Conservation (phyloP, 92 coral and sea anemone genomes). For the Blastomussa wellsi region DNA sequence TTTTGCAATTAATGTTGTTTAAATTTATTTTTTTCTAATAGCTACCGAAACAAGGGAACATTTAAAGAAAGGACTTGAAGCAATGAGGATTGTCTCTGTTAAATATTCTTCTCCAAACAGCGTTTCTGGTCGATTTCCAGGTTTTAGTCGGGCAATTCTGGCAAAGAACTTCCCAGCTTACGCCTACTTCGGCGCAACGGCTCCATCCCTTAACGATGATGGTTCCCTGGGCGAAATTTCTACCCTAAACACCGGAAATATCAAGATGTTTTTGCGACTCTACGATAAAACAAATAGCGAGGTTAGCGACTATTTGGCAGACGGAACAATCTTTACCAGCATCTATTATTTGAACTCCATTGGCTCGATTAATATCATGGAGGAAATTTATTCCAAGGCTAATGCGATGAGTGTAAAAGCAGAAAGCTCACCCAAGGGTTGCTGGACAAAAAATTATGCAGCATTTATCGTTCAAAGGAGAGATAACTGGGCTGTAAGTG, state of each 20-base stretch:
- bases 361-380: conserved; percentile 36
- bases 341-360: conserved; percentile 51
- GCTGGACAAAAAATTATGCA: conserved; percentile 63
- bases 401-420: background rate
- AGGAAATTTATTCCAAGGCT: conserved; percentile 22
- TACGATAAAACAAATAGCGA: conserved; percentile 5
- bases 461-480: conserved; percentile 61
- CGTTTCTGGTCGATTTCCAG: conserved; percentile 59
- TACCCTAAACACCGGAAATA: background rate
- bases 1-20: background rate
- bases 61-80: conserved; percentile 45
- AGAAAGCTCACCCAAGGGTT: conserved; percentile 60
- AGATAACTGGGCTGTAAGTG: conserved; percentile 58
- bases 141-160: conserved; percentile 31
- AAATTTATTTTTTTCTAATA: background rate
- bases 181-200: conserved; percentile 18
- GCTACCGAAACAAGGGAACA: conserved; percentile 15
- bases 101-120: conserved; percentile 65
- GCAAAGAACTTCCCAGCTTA: conserved; percentile 28
- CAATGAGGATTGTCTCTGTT: conserved; percentile 51
- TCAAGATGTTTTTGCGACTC: conserved; percentile 49
- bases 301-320: conserved; percentile 18
- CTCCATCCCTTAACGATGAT: background rate
- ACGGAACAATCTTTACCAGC: conserved; percentile 24
- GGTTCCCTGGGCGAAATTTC: conserved; percentile 1